Evolutionary conservation across 1,140 invertebrate species (phyloP), one percentile per base, ranked within the genome.

Genomic region (Drosophila nannoptera): DNA sequence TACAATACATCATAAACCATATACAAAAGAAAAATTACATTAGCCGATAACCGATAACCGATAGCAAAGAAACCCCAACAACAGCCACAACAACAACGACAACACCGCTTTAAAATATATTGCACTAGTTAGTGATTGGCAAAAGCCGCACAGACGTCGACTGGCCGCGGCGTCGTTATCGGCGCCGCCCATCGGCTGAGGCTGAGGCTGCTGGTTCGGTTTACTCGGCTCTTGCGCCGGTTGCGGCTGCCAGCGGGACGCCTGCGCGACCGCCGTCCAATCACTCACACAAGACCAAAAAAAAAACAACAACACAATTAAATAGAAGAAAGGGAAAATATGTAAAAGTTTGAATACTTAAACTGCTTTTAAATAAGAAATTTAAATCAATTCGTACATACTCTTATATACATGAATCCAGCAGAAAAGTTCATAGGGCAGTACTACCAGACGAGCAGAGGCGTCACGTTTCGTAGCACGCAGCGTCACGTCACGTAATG

Each of bases 191-290:
- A 50, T 54, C 36, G 43, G 50, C 60, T 64, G 22, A 69, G 43
- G 50, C 60, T 64, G 22, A 69, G 46, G 53, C 67, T 65, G 67
- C 67, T 69, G 67, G 67, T 64, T 69, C 67, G 53, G 67, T 65
- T 65, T 65, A 58, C 40, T 22, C 40, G 40, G 32, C 40, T 33
- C 36, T 43, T 48, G 56, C 12, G 36, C 22, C 36, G n/a, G 11
- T 40, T 11, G 52, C 52, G 42, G 53, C 62, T 58, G 53, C 29
- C 9, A 38, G 52, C 53, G 56, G 11, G 43, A 54, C 42, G 52
- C 29, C 42, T 48, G 40, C 50, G 35, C n/a, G n/a, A 38, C 12
- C 9, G 9, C 35, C 22, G 33, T n/a, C 7, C 48, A 45, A 52
- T 52, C 33, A 46, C 61, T 52, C 43, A 58, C 64, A 48, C 61